Evolutionary conservation across 1,140 invertebrate species (phyloP).

Genomic region (Musca vetustissima): DNA sequence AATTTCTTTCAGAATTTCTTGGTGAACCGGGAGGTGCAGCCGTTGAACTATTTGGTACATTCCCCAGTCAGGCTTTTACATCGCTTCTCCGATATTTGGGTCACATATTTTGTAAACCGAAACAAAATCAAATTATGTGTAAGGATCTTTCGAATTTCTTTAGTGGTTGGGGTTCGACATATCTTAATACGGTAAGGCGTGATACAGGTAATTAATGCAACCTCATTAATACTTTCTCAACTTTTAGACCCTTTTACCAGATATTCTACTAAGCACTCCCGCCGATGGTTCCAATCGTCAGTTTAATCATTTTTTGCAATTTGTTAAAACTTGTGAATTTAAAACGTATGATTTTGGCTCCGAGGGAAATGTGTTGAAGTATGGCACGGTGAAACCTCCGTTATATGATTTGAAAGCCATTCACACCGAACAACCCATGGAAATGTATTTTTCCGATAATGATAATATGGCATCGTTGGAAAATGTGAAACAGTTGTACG

Average conservation of each 20-base stretch:
- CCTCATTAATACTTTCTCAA: not conserved
- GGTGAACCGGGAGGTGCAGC: no score
- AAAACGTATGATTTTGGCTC: constrained; percentile 56
- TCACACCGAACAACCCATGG: constrained; percentile 58
- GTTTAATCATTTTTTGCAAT: constrained; percentile 58
- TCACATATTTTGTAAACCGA: no score
- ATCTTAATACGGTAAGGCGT: no score
- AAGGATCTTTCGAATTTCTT: no score
- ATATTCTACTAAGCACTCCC: constrained; percentile 40
- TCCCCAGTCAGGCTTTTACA: no score
- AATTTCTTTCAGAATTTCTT: no score
- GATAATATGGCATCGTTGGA: constrained; percentile 62
- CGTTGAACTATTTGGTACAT: no score
- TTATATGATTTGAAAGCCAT: constrained; percentile 61
- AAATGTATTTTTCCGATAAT: constrained; percentile 64
- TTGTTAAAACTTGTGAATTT: constrained; percentile 42
- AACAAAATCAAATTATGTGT: no score
- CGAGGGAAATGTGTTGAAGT: constrained; percentile 53
- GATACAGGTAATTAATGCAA: no score
- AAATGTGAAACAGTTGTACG: constrained; percentile 42
- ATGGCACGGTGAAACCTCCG: constrained; percentile 57
- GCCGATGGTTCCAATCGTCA: constrained; percentile 59
- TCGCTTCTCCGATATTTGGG: no score
- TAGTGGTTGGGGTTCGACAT: no score
- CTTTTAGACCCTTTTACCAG: constrained; percentile 36